Percentiles rank a stretch among this genome's conserved stretches.
Evolutionary conservation across 2,888 invertebrate genomes (phyloP).

Genomic region (Liopterus haemorrhoidalis): DNA sequence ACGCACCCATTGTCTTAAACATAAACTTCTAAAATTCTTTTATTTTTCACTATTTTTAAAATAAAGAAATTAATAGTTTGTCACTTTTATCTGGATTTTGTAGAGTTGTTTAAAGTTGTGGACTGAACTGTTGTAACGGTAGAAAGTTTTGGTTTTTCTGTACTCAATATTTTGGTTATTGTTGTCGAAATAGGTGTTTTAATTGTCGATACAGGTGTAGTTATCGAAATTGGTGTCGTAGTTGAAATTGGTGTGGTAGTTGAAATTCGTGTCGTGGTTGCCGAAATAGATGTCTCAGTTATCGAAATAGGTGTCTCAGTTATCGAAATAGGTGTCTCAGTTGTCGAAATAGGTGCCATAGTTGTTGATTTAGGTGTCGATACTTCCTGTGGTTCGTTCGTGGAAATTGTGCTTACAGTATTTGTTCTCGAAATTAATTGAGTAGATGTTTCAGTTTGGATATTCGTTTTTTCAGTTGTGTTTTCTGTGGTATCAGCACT

Average conservation of each 20-base stretch:
- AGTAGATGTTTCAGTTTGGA: background rate
- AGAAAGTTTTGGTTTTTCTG: too few relatives aligned
- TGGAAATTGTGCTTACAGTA: background rate
- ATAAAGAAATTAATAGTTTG: too few relatives aligned
- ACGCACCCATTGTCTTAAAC: too few relatives aligned
- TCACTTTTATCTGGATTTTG: too few relatives aligned
- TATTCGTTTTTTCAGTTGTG: background rate
- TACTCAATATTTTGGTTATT: too few relatives aligned
- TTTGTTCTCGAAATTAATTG: background rate
- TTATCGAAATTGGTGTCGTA: conserved; percentile 7
- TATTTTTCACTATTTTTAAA: too few relatives aligned
- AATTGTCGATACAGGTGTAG: background rate
- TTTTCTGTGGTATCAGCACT: background rate
- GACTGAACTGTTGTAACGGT: too few relatives aligned
- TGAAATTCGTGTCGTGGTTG: background rate
- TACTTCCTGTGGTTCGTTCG: background rate
- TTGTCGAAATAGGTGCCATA: background rate
- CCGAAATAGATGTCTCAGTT: background rate
- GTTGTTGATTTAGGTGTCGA: background rate
- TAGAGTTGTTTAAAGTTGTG: too few relatives aligned
- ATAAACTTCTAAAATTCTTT: too few relatives aligned
- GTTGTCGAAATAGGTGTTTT: too few relatives aligned
- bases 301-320: background rate
- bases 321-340: background rate
- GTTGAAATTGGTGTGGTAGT: conserved; percentile 7